Conservation (phyloP, 2,113 vertebrate genomes). For the Grallaria varia region DNA sequence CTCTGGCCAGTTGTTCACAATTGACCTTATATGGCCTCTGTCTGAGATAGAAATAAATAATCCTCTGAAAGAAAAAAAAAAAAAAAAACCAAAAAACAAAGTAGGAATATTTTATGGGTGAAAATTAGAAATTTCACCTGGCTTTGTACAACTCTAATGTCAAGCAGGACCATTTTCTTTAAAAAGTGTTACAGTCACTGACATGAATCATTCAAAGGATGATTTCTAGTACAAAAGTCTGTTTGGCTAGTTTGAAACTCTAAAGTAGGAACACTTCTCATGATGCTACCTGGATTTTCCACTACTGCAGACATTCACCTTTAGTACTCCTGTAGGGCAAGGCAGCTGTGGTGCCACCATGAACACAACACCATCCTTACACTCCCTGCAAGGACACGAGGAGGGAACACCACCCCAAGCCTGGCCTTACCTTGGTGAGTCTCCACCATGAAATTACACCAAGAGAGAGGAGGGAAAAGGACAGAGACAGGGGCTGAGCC, state of each 20-base stretch:
- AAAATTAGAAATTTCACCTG: background rate
- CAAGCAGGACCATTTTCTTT: background rate
- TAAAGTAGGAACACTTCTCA: background rate
- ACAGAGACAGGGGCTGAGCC: background rate
- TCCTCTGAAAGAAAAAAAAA: constrained; percentile 77
- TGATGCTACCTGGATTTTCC: background rate
- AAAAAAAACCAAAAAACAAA: background rate
- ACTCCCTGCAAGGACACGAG: too few relatives aligned
- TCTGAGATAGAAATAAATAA: constrained; percentile 96
- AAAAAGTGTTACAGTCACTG: background rate
- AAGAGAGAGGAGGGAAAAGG: background rate
- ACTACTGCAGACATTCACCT: background rate
- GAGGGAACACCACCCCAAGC: background rate
- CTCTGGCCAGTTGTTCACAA: constrained; percentile 98
- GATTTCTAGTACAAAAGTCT: background rate
- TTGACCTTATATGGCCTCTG: constrained; percentile 91
- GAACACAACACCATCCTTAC: too few relatives aligned
- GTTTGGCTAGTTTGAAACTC: background rate
- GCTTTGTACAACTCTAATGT: background rate
- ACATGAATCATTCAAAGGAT: background rate
- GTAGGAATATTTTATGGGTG: constrained; percentile 12
- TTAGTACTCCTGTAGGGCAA: background rate
- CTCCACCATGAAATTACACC: fast-evolving
- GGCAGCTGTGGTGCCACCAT: background rate
- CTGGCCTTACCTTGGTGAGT: background rate